Evolutionary conservation across 92 coral and sea anemone genomes (phyloP), one percentile per base, ranked within the genome.

Genomic region (Chrysogorgia sp.): DNA sequence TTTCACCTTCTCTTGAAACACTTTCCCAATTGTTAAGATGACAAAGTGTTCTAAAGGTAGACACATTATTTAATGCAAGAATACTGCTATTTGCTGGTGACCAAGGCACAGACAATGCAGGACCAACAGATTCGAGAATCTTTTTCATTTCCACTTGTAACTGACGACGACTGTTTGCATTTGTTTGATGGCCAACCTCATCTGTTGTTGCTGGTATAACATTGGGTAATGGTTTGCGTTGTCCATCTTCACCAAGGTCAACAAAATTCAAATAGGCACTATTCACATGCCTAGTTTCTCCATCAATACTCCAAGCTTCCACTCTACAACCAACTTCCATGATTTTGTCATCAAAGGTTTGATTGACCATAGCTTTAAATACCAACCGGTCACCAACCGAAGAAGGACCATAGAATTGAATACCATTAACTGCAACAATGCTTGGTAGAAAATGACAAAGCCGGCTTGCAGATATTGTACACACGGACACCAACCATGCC

Each of bases 241-340:
- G 63, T 29, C 90, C 88, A 3, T 78, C 75, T 12, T 77, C 81
- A 26, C 81, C 96, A 10, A 25, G 21, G 2, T 83, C 91, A 3
- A 79, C 81, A 34, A 88, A 90, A 32, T 67, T 90, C 64, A 90
- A 84, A 80, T 87, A 90, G 15, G 96, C 96, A 47, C 96, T 90
- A 43, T 90, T 90, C 55, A 90, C 83, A 63, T 90, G 91, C 58
- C 89, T 81, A 72, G 86, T 67, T 37, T 84, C 79, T 17, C 91
- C 91, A 6, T 91, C 96, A 31, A 90, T 70, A 24, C 76, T 72
- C 53, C 80, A 84, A 19, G 96, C 91, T 79, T 90, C 91, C 17
- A 90, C 91, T 13, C 89, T 65, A 40, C 91, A 90, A 0, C 96
- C 96, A 25, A 90, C 96, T 58, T 90, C 96, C 87, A 90, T 84